Evolutionary conservation across 2,888 invertebrate genomes (phyloP).

Genomic region (Seira ritae): DNA sequence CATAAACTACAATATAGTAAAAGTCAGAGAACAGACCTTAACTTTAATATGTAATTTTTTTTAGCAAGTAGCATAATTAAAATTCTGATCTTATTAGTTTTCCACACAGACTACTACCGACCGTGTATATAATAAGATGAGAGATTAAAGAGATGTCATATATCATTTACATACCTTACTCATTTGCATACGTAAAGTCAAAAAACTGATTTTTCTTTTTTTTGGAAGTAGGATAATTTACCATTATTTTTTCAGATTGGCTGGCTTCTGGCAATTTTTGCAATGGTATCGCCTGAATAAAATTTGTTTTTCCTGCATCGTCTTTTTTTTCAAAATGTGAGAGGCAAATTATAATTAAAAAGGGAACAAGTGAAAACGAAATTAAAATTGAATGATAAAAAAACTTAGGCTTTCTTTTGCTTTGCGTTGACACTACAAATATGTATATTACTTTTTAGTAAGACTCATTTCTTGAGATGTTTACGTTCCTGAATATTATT

Average conservation of each 20-base stretch:
- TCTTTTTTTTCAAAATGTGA: constrained; percentile 14
- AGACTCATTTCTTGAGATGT: constrained; percentile 57
- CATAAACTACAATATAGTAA: too few species aligned
- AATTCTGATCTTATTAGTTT: too few species aligned
- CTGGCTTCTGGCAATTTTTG: constrained; percentile 16
- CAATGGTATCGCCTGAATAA: too few species aligned
- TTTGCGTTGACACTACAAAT: constrained; percentile 34
- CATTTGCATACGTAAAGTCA: too few species aligned
- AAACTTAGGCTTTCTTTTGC: constrained; percentile 39
- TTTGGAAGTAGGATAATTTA: constrained; percentile 65
- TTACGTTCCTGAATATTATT: constrained; percentile 37
- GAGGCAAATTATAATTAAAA: constrained; percentile 26
- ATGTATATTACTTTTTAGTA: too few species aligned
- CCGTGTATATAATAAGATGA: constrained; percentile 34
- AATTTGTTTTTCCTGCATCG: not conserved
- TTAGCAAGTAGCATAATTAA: too few species aligned
- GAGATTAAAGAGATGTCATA: constrained; percentile 47
- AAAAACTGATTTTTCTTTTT: not conserved
- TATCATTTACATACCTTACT: not conserved
- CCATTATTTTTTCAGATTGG: constrained; percentile 38
- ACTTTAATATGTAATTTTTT: too few species aligned
- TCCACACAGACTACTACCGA: too few species aligned
- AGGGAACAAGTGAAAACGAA: too few species aligned
- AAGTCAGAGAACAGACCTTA: too few species aligned
- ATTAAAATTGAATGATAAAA: too few species aligned